A percentile compares a stretch with the other conserved stretches of the same genome.
Evolutionary conservation across 2,888 invertebrate species (phyloP).

Genomic region (Apamea sordens): DNA sequence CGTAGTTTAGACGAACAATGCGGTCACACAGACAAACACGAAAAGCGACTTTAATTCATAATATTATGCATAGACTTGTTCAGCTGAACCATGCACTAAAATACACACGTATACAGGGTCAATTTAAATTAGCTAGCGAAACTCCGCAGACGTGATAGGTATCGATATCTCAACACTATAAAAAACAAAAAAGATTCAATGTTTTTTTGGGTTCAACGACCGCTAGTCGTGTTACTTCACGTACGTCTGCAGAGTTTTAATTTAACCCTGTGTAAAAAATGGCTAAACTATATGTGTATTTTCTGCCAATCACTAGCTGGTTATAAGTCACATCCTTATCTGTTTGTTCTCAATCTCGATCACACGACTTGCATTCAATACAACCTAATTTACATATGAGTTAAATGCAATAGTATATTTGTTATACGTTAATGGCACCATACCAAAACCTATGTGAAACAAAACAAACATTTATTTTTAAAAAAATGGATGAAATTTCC

Average conservation of each 20-base stretch:
- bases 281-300: neutral
- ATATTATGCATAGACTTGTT: too few species aligned
- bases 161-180: too few species aligned
- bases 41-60: too few species aligned
- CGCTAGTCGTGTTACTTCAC: neutral
- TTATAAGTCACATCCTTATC: conserved; percentile 27
- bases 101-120: too few species aligned
- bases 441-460: neutral
- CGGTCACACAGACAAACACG: too few species aligned
- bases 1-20: too few species aligned
- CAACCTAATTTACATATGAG: conserved; percentile 19
- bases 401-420: neutral
- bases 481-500: neutral
- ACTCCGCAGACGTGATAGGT: too few species aligned
- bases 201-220: neutral
- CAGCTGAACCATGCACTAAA: too few species aligned
- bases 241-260: neutral
- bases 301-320: neutral
- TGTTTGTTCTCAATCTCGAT: conserved; percentile 33
- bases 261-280: neutral
- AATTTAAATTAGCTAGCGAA: too few species aligned
- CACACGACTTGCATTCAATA: conserved; percentile 33
- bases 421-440: neutral
- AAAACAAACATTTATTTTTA: neutral
- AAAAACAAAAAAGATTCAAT: too few species aligned